Evolutionary conservation across 2,113 vertebrate genomes (phyloP), one percentile per base, ranked within the genome.

Genomic region (Jaculus jaculus): DNA sequence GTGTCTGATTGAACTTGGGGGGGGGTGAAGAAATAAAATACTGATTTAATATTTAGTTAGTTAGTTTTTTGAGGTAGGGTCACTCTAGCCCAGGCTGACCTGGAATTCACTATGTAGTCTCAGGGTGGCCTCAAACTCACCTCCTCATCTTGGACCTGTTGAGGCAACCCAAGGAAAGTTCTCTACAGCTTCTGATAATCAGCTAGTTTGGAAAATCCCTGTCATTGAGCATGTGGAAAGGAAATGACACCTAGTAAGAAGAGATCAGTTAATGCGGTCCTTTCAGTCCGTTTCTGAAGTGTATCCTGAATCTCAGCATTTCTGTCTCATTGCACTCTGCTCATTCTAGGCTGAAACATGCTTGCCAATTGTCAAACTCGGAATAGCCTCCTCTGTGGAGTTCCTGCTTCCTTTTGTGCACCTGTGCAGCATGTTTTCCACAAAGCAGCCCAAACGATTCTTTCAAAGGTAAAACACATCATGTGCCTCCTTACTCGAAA

Each of bases 381-480:
- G 20, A 60, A 85, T 20, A 28, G 6, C n/a, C 37, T 77, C 37
- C 34, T 75, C 26, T 39, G 32, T 60, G 71, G 47, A 37, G 5
- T 61, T 37, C 3, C 24, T 81, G 79, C 60, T 89, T 79, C 34
- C 32, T 63, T n/a, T 82, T 51, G 51, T 72, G 37, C 60, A 32
- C 61, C 32, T 88, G 1, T 60, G 24, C 26, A 83, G 71, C 32
- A 47, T 11, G 24, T 60, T 58, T 47, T 88, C 61, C 54, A 74
- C 65, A 77, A 82, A 91, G 34, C 18, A 58, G 68, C 20, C 58
- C 84, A 74, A 91, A 51, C 26, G 87, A 72, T 54, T 79, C n/a
- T n/a, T 51, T 66, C 47, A 66, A 86, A 91, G 66, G 34, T 65
- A 51, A 95, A 95, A 84, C 21, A 91, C 42, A 78, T 26, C 2